Conservation (phyloP, 2,888 invertebrate genomes). For the Eucera pruinosa region DNA sequence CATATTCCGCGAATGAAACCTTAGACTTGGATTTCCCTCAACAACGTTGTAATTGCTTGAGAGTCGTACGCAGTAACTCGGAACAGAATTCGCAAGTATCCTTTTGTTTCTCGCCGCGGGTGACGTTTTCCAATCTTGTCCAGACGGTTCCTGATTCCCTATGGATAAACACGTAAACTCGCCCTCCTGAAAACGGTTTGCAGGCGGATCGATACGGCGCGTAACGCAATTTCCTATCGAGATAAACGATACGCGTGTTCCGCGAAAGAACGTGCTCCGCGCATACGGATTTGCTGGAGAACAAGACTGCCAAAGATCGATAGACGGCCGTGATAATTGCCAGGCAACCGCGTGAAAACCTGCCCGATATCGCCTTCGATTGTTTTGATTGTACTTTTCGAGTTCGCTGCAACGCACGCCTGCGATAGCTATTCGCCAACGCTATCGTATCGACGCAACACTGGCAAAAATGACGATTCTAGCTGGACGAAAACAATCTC, state of each 20-base stretch:
- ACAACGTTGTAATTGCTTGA: constrained; percentile 11
- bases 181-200: constrained; percentile 21
- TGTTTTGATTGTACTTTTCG: constrained; percentile 31
- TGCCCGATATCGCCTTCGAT: constrained; percentile 34
- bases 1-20: no score
- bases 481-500: no score
- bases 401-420: constrained; percentile 11
- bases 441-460: no score
- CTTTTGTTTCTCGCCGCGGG: constrained; percentile 16
- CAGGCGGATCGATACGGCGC: constrained; percentile 46
- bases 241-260: constrained; percentile 52
- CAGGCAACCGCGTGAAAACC: constrained; percentile 54
- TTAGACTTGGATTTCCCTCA: neutral
- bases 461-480: no score
- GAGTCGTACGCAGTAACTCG: neutral
- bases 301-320: constrained; percentile 53
- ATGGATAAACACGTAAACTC: constrained; percentile 51
- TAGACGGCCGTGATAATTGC: constrained; percentile 59
- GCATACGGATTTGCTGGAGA: constrained; percentile 32
- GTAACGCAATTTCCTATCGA: constrained; percentile 64
- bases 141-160: constrained; percentile 25
- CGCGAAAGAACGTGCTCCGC: constrained; percentile 5
- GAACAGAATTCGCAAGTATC: constrained; percentile 1
- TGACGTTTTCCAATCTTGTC: constrained; percentile 45
- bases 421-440: no score